Evolutionary conservation across 2,113 vertebrate species (phyloP).

Genomic region (Labeo catla): DNA sequence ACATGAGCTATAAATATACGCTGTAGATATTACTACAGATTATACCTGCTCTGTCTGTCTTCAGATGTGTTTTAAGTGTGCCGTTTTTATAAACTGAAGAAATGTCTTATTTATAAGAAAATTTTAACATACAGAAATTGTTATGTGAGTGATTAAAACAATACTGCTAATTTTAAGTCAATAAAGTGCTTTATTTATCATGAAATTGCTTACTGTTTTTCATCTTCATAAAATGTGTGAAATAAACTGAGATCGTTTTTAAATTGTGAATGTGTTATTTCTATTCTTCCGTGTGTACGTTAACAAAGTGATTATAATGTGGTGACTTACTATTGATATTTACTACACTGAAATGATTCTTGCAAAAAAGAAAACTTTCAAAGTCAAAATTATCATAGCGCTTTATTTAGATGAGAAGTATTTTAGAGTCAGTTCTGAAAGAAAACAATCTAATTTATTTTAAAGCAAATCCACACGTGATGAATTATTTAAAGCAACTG

Average conservation of each 20-base stretch:
- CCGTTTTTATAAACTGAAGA: not conserved
- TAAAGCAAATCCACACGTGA: constrained; percentile 66
- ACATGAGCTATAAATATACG: not conserved
- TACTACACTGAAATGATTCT: constrained; percentile 3
- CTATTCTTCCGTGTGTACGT: not conserved
- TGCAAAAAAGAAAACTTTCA: constrained; percentile 18
- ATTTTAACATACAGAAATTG: not conserved
- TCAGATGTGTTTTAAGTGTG: not conserved
- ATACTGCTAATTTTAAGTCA: not conserved
- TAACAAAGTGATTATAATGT: not conserved
- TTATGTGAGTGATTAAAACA: not conserved
- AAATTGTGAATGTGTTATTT: not conserved
- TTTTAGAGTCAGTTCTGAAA: constrained; percentile 53
- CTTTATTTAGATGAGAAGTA: constrained; percentile 56
- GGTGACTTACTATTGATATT: not conserved
- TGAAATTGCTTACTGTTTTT: not conserved
- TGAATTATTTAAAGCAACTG: constrained; percentile 74
- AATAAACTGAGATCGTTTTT: not conserved
- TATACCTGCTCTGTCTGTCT: not conserved
- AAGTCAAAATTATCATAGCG: constrained; percentile 17
- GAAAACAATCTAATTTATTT: constrained; percentile 66
- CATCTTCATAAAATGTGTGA: not conserved
- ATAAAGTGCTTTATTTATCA: not conserved
- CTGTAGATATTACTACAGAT: not conserved
- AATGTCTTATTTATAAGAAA: not conserved